Base-by-base conservation (phyloP, 2,888 invertebrate genomes). In the Tetragnatha montana region DNA sequence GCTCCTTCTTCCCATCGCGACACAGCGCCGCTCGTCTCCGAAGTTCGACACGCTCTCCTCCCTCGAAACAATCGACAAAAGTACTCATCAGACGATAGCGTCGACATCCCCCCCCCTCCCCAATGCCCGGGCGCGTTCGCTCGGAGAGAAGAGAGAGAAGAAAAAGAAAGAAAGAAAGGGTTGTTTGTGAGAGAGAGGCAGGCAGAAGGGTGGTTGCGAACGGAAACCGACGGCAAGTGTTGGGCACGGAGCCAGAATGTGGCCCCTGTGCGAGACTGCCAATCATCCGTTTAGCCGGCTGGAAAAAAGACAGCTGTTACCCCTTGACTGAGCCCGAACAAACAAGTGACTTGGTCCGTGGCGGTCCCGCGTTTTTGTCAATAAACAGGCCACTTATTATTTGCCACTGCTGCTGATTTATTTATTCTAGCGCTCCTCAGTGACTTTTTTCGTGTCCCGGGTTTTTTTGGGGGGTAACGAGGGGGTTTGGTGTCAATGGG, bases 181-280 rank as follows among this genome's bases (percentile, higher is more conserved):
- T 89, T 85, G 85, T 85, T 85, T 85, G 85, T 85, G 76, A 76
- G 85, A 89, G 84, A 75, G 78, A 49, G 75, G 22, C 70, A 80
- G 73, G 73, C 35, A 35, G 35, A 35, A 35, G 51, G 80, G 79
- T 19, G 75, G 69, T 70, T 81, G 60, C 81, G 51, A 60, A 81
- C 89, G 89, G 89, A 89, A 89, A 89, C 85, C 85, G 87, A 81
- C 81, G 70, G 88, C 89, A 89, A 89, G 89, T 89, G 89, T 81
- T 85, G 81, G 89, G 89, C 89, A 81, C n/a, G 71, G 75, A 85
- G 85, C 89, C 89, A 89, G 81, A 71, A 81, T 49, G 71, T 21
- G 74, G 81, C 22, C 78, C 80, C 84, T 76, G 76, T 80, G 85
- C 89, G 85, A 85, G 81, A 81, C 76, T 89, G 89, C 89, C 89